phyloP scores from a whole-genome alignment of 2,113 vertebrate species.

The Pangasianodon gigas region DNA sequence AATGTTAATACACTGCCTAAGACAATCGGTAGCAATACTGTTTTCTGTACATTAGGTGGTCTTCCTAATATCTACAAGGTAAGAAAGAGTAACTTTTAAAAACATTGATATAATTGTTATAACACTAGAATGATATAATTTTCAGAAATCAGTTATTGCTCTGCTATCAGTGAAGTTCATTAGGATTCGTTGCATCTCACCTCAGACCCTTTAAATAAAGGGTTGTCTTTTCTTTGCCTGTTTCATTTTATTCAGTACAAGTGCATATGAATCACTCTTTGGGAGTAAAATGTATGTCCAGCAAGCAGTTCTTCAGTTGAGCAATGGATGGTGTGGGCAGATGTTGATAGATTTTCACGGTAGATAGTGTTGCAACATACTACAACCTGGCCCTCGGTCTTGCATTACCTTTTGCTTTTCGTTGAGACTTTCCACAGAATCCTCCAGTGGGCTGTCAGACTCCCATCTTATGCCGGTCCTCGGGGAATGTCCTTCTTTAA shows the following conservation, averaged over 20 bases:
- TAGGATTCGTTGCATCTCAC: background rate
- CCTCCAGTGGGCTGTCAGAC: background rate
- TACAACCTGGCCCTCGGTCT: too few species aligned
- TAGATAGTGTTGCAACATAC: background rate
- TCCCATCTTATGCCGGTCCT: background rate
- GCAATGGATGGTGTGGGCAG: background rate
- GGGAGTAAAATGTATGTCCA: background rate
- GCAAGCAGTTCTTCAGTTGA: background rate
- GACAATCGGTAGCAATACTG: background rate
- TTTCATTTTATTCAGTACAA: background rate
- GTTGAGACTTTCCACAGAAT: background rate
- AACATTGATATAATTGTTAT: too few species aligned
- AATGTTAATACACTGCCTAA: background rate
- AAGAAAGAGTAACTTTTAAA: too few species aligned
- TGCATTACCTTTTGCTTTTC: background rate
- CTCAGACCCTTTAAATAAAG: background rate
- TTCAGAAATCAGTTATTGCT: background rate
- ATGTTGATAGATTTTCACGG: background rate
- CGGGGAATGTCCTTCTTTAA: background rate
- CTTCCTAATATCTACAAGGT: background rate
- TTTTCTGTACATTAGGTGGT: background rate
- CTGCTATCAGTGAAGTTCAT: background rate
- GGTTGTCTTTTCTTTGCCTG: background rate
- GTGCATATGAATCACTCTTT: background rate
- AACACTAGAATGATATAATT: too few species aligned